Percentiles rank a stretch among this genome's conserved stretches.
These are phyloP conservation scores for Pteruthius melanotis DNA, from an alignment of 2,113 vertebrate species.

Conservation along the genomic window DNA sequence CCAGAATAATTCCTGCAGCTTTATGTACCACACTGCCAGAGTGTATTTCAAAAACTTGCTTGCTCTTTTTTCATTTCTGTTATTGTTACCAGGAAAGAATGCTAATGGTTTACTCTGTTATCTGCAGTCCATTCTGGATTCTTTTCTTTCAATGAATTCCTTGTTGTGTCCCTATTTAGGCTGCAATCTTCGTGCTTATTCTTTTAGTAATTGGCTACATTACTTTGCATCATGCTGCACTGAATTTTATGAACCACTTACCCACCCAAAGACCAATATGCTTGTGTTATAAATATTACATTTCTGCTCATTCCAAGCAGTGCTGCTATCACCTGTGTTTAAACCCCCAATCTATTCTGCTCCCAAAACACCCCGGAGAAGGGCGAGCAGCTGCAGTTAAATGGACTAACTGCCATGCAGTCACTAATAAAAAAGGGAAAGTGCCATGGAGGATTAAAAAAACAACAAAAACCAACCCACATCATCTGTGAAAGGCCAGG, in stretches of 20 bases:
- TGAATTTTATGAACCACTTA: conserved; percentile 55
- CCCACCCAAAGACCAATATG: conserved; percentile 35
- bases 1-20: conserved; percentile 26
- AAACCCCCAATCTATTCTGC: conserved; percentile 28
- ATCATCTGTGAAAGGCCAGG: not conserved
- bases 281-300: conserved; percentile 56
- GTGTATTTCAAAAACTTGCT: conserved; percentile 4
- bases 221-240: conserved; percentile 42
- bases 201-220: conserved; percentile 16
- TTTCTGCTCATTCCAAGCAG: conserved; percentile 30
- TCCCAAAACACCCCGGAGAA: conserved; percentile 18
- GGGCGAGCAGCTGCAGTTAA: conserved; percentile 20
- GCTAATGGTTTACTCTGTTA: conserved; percentile 45
- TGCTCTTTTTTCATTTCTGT: not conserved
- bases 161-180: conserved; percentile 7
- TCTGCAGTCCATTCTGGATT: not conserved
- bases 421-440: not conserved
- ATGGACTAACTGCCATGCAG: not conserved
- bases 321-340: conserved; percentile 40
- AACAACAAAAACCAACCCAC: not conserved
- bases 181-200: conserved; percentile 46
- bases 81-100: conserved; percentile 3
- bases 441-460: not conserved
- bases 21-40: not conserved
- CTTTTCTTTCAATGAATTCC: conserved; percentile 2